phyloP scores from a whole-genome alignment of 1,140 invertebrate genomes.

The Paraescarpia echinospica region DNA sequence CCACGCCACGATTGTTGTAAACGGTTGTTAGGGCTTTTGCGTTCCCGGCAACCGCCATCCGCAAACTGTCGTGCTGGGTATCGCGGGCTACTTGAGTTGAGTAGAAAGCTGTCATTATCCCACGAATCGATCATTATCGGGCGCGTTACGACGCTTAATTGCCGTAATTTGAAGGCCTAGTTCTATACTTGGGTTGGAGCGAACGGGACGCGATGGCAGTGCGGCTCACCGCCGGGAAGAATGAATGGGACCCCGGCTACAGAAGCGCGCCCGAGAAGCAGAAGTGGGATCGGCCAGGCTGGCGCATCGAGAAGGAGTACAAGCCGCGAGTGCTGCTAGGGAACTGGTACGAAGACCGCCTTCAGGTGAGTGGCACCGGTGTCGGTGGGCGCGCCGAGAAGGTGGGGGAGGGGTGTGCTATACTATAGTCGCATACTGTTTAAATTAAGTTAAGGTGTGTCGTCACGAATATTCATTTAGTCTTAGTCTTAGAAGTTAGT shows the following conservation, averaged over 20 bases:
- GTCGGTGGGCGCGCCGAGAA: no score
- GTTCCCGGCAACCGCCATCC: not conserved
- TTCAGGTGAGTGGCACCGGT: slow-evolving; percentile 47
- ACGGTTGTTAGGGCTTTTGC: not conserved
- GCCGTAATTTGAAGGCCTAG: not conserved
- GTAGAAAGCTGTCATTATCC: not conserved
- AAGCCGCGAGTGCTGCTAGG: slow-evolving; percentile 49
- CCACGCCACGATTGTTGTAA: not conserved
- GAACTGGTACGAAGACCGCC: slow-evolving; percentile 51
- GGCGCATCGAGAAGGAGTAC: slow-evolving; percentile 52
- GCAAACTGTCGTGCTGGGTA: not conserved
- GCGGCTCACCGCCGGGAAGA: not conserved
- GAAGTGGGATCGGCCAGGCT: slow-evolving; percentile 50
- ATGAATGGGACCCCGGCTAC: not conserved
- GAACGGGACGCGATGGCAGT: not conserved
- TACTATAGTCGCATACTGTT: no score
- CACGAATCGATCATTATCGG: not conserved
- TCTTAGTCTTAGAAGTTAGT: not conserved
- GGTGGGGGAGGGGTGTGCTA: no score
- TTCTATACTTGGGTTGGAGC: not conserved
- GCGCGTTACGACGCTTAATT: not conserved
- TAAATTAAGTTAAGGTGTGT: not conserved
- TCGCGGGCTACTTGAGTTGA: not conserved
- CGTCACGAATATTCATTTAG: not conserved
- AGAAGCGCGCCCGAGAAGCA: slow-evolving; percentile 29